Conservation (phyloP, 2,113 vertebrate genomes). For the Nycticorax nycticorax region DNA sequence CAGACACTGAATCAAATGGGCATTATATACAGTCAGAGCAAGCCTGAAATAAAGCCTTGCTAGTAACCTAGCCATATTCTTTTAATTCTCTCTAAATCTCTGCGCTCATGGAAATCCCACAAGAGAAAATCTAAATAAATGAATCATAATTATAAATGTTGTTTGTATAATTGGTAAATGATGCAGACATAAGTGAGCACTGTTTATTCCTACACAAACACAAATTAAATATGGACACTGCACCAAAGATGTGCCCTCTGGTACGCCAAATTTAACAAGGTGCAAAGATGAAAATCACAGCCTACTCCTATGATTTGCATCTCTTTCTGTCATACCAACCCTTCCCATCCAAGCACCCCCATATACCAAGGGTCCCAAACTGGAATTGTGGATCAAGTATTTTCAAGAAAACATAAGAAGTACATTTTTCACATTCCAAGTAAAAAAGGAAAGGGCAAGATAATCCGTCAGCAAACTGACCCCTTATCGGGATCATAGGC, state of each 20-base stretch:
- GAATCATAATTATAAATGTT: conserved; percentile 17
- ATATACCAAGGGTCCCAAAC: not conserved
- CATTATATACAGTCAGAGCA: not conserved
- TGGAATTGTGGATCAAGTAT: not conserved
- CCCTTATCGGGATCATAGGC: not conserved
- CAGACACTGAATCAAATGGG: not conserved
- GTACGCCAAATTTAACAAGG: not conserved
- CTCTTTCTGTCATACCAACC: not conserved
- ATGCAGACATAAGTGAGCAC: not conserved
- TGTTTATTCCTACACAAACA: not conserved
- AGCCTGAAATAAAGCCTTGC: not conserved
- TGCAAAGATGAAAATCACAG: not conserved
- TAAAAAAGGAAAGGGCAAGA: conserved; percentile 21
- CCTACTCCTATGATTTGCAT: not conserved
- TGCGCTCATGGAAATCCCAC: not conserved
- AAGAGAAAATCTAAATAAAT: conserved; percentile 38
- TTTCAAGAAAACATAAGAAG: not conserved
- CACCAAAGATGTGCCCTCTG: not conserved
- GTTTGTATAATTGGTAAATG: conserved; percentile 29
- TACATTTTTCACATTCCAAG: not conserved
- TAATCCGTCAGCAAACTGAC: not conserved
- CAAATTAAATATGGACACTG: not conserved
- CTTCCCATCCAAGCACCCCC: not conserved
- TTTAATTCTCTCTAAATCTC: not conserved
- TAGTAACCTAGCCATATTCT: not conserved